Conservation (phyloP, 1,140 invertebrate species). For the Diorhabda elongata region DNA sequence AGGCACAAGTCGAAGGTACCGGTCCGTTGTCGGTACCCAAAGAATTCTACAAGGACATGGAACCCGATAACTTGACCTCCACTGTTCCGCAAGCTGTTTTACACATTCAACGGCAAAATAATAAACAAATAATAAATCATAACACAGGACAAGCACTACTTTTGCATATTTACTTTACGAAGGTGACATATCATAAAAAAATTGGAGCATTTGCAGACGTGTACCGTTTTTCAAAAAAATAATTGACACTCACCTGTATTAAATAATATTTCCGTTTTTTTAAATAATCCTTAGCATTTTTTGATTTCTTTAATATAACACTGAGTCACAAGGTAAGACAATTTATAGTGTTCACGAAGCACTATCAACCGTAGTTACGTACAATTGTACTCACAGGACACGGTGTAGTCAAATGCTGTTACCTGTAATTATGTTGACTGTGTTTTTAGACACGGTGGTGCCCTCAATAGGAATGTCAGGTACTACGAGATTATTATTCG, state of each 20-base stretch:
- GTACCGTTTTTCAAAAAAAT: slow-evolving; percentile 5
- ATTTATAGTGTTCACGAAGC: slow-evolving; percentile 3
- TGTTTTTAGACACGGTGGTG: slow-evolving; percentile 23
- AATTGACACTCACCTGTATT: slow-evolving; percentile 5
- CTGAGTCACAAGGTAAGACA: slow-evolving; percentile 26
- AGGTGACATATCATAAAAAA: slow-evolving; percentile 9
- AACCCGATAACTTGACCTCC: neutral
- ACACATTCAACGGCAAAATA: neutral
- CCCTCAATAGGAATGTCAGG: slow-evolving; percentile 28
- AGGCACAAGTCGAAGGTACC: neutral
- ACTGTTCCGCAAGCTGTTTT: neutral
- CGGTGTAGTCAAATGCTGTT: slow-evolving; percentile 35
- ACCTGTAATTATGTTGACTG: slow-evolving; percentile 32
- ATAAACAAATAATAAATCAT: neutral
- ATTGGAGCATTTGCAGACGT: slow-evolving; percentile 10
- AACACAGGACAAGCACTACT: neutral
- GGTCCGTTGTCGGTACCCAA: neutral
- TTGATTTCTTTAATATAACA: slow-evolving; percentile 19
- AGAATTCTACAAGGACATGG: neutral
- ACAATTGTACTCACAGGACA: slow-evolving; percentile 27
- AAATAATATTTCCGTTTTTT: neutral
- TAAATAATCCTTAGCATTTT: slow-evolving; percentile 19
- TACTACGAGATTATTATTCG: slow-evolving; percentile 5
- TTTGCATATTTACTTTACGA: neutral
- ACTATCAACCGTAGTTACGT: slow-evolving; percentile 20